Base-by-base conservation (phyloP, 2,113 vertebrate genomes). In the Melanostigma gelatinosum region DNA sequence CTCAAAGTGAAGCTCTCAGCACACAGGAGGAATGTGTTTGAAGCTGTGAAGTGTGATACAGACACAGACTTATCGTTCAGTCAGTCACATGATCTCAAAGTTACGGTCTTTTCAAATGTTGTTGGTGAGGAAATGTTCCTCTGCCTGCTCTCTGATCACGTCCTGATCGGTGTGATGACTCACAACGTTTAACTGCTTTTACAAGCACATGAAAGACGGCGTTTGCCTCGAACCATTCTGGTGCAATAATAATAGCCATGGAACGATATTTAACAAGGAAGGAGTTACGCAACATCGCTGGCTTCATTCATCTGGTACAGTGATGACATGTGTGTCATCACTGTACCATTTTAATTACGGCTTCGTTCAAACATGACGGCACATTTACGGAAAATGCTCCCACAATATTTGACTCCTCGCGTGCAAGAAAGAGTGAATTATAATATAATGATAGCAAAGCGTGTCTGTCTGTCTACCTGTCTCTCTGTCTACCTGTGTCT, bases 81-180 rank as follows among this genome's bases (percentile, higher is more conserved):
- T 38, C 7, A 38, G 38, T 38, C 38, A 38, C 24, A 75, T 46
- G 60, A 57, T 58, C 46, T 80, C 22, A 18, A 75, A 83, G 67
- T 80, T 75, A 69, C 22, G 24, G 52, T 63, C 52, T 32, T 6
- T 20, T 36, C 50, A 38, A 48, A 54, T 16, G 22, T 54, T 65
- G 74, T 77, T 63, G 54, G 57, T 22, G 72, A 77, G 65, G 71
- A 58, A 27, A 40, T 40, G 36, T 73, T 75, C 75, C 72, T 44
- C 40, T 32, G 16, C 58, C 57, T 50, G 11, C 46, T 13, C n/a
- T 72, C 15, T 64, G 57, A 87, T 85, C 70, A 54, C 38, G 4
- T 38, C 22, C 69, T 40, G 29, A 24, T 80, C 71, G 20, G 50
- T 44, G n/a, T 27, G 52, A 78, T 83, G 72, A 87, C 9, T 74